Evolutionary conservation across 2,888 invertebrate species (phyloP).

Genomic region (Hemistola chrysoprasaria): DNA sequence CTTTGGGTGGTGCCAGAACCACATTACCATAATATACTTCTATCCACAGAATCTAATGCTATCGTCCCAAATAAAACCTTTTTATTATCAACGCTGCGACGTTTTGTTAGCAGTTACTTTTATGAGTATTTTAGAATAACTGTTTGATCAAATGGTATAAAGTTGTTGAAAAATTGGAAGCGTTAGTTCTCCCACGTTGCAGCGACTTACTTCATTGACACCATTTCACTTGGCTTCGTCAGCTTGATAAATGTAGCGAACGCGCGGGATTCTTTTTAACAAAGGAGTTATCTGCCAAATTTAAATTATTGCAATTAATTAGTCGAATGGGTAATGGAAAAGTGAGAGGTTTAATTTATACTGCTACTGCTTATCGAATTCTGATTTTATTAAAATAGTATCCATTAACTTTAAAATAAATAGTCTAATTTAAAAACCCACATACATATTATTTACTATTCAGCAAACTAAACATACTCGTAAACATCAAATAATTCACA

Average conservation of each 20-base stretch:
- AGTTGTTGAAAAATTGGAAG: slow-evolving; percentile 26
- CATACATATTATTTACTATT: background rate
- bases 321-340: too few species aligned
- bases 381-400: too few species aligned
- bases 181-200: slow-evolving; percentile 25
- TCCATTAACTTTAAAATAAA: too few species aligned
- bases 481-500: slow-evolving; percentile 10
- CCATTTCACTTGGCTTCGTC: slow-evolving; percentile 10
- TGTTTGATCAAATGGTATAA: slow-evolving; percentile 26
- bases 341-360: too few species aligned
- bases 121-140: slow-evolving; percentile 22
- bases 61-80: slow-evolving; percentile 15
- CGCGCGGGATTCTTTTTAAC: too few species aligned
- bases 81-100: slow-evolving; percentile 31
- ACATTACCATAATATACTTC: slow-evolving; percentile 61
- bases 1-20: slow-evolving; percentile 56
- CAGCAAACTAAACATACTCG: slow-evolving; percentile 1
- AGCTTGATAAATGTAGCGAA: slow-evolving; percentile 8
- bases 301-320: too few species aligned
- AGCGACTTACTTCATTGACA: slow-evolving; percentile 13
- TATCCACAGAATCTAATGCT: too few species aligned
- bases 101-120: slow-evolving; percentile 30
- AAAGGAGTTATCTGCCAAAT: too few species aligned
- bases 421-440: too few species aligned
- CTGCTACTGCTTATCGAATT: too few species aligned